Conservation (phyloP, 2,113 vertebrate genomes). For the Odocoileus hemionus region DNA sequence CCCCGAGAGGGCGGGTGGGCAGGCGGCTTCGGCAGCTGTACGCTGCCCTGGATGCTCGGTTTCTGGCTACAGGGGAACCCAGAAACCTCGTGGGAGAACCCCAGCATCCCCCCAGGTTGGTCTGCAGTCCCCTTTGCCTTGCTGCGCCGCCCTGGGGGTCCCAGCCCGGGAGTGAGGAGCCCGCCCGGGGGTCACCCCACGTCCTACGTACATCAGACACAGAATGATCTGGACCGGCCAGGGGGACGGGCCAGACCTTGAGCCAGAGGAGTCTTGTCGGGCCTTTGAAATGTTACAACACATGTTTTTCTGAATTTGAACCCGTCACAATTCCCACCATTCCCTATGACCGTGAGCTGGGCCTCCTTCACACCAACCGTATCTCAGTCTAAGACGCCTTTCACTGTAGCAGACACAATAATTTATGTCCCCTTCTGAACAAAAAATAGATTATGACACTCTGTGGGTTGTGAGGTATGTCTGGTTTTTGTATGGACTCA, state of each 20-base stretch:
- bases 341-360: neutral
- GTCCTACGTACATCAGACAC: too few species aligned
- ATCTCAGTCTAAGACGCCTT: neutral
- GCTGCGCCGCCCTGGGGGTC: neutral
- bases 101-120: neutral
- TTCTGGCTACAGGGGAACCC: neutral
- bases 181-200: too few species aligned
- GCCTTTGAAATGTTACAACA: neutral
- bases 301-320: neutral
- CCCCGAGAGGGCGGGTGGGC: too few species aligned
- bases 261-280: neutral
- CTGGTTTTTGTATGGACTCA: neutral
- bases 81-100: neutral
- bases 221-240: neutral
- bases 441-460: neutral
- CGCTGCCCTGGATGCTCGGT: too few species aligned
- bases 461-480: rapidly evolving
- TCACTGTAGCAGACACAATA: neutral
- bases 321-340: neutral
- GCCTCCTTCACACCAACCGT: neutral
- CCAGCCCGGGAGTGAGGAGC: too few species aligned
- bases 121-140: neutral
- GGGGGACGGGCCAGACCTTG: neutral
- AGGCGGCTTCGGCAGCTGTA: rapidly evolving
- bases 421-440: neutral